Evolutionary conservation across 2,113 vertebrate species (phyloP).

Genomic region (Nesogale talazaci): DNA sequence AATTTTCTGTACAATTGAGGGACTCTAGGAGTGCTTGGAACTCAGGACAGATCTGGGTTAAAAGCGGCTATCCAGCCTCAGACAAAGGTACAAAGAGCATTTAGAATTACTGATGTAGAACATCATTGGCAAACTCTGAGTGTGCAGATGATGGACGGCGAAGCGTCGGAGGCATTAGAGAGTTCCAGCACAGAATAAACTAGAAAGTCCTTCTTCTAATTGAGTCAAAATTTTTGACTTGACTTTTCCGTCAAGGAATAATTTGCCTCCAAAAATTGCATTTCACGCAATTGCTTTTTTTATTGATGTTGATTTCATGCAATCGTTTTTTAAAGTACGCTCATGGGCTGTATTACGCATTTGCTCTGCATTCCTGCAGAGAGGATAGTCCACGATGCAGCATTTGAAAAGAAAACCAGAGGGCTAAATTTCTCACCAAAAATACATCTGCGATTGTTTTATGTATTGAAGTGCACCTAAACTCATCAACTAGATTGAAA

Average conservation of each 20-base stretch:
- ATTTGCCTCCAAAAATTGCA: conserved; percentile 28
- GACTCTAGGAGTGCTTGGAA: neutral
- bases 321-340: conserved; percentile 20
- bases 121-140: conserved; percentile 33
- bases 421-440: conserved; percentile 33
- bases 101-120: neutral
- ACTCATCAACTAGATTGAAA: conserved; percentile 52
- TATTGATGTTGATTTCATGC: conserved; percentile 44
- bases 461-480: conserved; percentile 45
- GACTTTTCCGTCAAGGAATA: conserved; percentile 46
- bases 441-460: conserved; percentile 16
- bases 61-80: neutral
- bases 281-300: conserved; percentile 36
- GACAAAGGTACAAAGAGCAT: conserved; percentile 39
- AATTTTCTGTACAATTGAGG: neutral
- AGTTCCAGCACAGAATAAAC: neutral
- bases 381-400: neutral
- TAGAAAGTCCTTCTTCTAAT: neutral
- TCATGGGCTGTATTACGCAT: neutral
- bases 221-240: neutral
- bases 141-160: neutral
- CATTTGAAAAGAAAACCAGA: conserved; percentile 41
- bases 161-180: neutral
- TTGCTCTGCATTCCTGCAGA: conserved; percentile 7
- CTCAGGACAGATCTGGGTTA: too few relatives aligned